Percentiles rank a stretch among this genome's conserved stretches.
Evolutionary conservation across 30 jellyfish, hydroid and myxozoan species (phyloP).

Genomic region (Pelagia noctiluca): DNA sequence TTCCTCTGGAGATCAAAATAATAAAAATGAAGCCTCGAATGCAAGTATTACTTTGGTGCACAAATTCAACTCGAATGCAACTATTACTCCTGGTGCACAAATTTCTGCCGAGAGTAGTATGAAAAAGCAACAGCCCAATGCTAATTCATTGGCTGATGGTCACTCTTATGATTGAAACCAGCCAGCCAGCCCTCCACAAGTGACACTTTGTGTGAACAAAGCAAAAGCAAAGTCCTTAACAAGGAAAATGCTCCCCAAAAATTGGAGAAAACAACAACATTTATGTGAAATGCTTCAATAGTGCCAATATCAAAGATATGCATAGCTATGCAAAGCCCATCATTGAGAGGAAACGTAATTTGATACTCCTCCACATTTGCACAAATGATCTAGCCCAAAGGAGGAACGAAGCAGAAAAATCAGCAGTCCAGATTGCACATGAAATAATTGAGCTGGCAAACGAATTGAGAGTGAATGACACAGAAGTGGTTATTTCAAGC

Average conservation of each 20-base stretch:
- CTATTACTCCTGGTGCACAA: background rate
- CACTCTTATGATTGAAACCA: background rate
- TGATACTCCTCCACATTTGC: background rate
- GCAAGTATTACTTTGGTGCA: background rate
- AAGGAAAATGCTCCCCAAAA: background rate
- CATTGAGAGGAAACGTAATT: background rate
- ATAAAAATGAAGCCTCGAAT: background rate
- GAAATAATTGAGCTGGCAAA: slow-evolving; percentile 21
- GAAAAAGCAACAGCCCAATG: background rate
- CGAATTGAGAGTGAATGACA: slow-evolving; percentile 9
- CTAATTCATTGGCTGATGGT: background rate
- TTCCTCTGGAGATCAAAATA: slow-evolving; percentile 1
- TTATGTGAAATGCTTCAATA: background rate
- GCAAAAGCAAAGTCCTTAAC: background rate
- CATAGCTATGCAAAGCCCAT: background rate
- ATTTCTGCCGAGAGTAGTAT: background rate
- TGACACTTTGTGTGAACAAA: background rate
- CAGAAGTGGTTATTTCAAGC: slow-evolving; percentile 30
- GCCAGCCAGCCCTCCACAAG: slow-evolving; percentile 1
- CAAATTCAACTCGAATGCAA: too few species aligned
- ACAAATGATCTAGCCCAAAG: background rate
- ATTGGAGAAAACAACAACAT: background rate
- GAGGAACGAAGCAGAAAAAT: background rate
- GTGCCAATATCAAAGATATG: background rate
- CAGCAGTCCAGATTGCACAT: slow-evolving; percentile 5